Evolutionary conservation across 2,797 vertebrate genomes (phyloP).

Genomic region (Chromis chromis): DNA sequence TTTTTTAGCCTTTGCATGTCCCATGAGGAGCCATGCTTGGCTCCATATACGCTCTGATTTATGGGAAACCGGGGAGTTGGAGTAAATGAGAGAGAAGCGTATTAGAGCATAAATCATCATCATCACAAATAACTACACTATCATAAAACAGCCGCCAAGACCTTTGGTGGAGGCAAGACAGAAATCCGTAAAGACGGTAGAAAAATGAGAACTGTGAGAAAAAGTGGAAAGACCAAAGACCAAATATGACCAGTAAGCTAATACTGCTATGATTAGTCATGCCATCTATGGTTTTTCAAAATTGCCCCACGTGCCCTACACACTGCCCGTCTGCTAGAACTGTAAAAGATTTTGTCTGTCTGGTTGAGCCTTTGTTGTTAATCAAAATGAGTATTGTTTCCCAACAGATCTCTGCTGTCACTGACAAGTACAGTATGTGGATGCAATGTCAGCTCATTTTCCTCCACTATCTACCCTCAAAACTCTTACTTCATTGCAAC

Average conservation of each 20-base stretch:
- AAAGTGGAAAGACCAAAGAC: conserved; percentile 64
- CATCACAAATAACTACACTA: conserved; percentile 70
- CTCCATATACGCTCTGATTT: conserved; percentile 72
- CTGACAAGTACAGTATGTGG: background rate
- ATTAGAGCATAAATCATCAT: conserved; percentile 78
- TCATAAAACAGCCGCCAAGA: conserved; percentile 74
- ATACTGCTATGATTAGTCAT: conserved; percentile 77
- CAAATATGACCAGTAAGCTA: conserved; percentile 72
- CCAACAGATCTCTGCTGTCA: background rate
- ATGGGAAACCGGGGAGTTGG: conserved; percentile 62
- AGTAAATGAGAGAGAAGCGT: conserved; percentile 67
- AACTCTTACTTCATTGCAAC: background rate
- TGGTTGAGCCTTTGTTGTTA: background rate
- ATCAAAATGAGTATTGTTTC: conserved; percentile 1
- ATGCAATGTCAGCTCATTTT: background rate
- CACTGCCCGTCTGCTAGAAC: background rate
- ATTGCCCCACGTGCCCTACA: conserved; percentile 27
- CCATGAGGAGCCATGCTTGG: conserved; percentile 61
- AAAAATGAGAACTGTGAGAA: conserved; percentile 83
- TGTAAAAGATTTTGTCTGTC: background rate
- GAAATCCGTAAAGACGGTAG: conserved; percentile 51
- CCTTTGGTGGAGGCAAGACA: conserved; percentile 45
- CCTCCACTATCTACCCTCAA: too few relatives aligned
- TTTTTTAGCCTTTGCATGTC: conserved; percentile 48
- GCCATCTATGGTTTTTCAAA: conserved; percentile 47